A percentile compares a stretch with the other conserved stretches of the same genome.
Conservation (phyloP, 1,140 invertebrate genomes). For the Platyscapa corneri region DNA sequence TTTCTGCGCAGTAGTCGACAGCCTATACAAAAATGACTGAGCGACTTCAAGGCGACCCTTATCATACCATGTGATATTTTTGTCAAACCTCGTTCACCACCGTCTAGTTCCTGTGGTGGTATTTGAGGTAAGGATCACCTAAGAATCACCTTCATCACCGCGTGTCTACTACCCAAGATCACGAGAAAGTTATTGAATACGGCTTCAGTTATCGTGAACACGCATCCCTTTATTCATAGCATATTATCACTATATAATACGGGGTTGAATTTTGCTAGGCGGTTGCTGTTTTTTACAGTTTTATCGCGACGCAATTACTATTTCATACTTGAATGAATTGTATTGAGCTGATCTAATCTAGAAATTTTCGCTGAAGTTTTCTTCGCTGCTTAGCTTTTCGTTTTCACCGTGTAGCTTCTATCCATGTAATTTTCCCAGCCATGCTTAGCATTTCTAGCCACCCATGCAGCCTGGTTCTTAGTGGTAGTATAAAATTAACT, state of each 20-base stretch:
- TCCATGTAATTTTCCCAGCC: neutral
- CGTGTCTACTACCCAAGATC: neutral
- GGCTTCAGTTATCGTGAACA: too few species aligned
- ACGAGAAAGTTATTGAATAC: neutral
- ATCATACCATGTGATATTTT: neutral
- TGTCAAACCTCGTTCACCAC: slow-evolving; percentile 52
- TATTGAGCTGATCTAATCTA: too few species aligned
- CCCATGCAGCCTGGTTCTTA: neutral
- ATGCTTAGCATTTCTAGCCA: neutral
- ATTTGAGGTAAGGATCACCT: slow-evolving; percentile 46
- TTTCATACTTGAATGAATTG: too few species aligned
- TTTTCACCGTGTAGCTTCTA: too few species aligned
- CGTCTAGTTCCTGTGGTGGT: slow-evolving; percentile 50
- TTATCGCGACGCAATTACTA: too few species aligned
- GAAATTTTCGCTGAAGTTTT: too few species aligned
- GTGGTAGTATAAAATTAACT: neutral
- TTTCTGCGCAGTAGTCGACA: neutral
- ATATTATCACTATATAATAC: neutral
- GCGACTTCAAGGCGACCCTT: neutral
- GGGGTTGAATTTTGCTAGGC: neutral
- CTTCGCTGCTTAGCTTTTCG: too few species aligned
- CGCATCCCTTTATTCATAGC: neutral
- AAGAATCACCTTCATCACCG: neutral
- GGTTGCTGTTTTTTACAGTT: neutral
- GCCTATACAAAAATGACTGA: neutral